Percentiles rank a stretch among this genome's conserved stretches.
Evolutionary conservation across 1,140 invertebrate genomes (phyloP).

Genomic region (Diorhabda elongata): DNA sequence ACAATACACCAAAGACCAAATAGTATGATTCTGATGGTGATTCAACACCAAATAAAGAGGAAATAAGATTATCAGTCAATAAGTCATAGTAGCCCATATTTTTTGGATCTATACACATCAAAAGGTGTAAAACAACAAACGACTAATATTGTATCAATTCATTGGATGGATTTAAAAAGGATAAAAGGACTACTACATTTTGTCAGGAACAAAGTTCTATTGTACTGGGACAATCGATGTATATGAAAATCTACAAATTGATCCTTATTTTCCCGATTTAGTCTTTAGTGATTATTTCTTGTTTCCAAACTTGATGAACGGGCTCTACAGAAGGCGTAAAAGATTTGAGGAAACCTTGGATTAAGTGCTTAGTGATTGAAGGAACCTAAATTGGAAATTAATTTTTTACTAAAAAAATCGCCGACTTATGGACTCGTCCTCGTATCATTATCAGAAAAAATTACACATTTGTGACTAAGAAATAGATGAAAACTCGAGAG

Average conservation of each 20-base stretch:
- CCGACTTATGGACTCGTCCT: background rate
- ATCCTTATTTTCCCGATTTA: constrained; percentile 1
- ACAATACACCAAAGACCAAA: too few relatives aligned
- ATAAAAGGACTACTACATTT: background rate
- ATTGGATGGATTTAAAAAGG: background rate
- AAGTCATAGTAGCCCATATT: background rate
- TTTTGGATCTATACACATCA: background rate
- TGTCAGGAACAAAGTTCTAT: background rate
- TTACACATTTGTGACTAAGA: background rate
- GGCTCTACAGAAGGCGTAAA: constrained; percentile 11
- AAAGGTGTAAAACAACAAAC: background rate
- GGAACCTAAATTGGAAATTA: background rate
- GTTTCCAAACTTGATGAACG: background rate
- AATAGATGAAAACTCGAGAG: background rate
- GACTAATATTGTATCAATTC: background rate
- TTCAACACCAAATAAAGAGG: too few relatives aligned
- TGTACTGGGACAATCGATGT: background rate
- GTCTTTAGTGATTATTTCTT: background rate
- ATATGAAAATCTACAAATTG: background rate
- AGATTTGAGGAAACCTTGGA: background rate
- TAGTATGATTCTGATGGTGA: too few relatives aligned
- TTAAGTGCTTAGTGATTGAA: background rate
- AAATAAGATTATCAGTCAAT: too few relatives aligned
- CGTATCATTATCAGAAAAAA: background rate
- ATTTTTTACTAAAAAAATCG: background rate